Conservation (phyloP, 2,113 vertebrate species). For the Centropristis striata region DNA sequence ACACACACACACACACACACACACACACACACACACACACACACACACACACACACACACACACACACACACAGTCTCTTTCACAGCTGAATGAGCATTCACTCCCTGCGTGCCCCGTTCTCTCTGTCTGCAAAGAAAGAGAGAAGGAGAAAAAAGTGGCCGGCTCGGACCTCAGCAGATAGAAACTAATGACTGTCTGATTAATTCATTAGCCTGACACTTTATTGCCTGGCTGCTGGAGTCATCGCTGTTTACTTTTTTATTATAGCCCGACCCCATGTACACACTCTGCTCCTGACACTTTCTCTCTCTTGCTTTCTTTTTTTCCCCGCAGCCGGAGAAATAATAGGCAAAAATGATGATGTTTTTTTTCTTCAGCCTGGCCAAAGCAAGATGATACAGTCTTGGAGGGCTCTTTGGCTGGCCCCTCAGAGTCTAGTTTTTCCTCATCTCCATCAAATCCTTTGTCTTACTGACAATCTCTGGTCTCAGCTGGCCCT, state of each 20-base stretch:
- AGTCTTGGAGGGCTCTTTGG: slow-evolving; percentile 41
- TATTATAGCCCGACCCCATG: slow-evolving; percentile 48
- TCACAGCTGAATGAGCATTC: slow-evolving; percentile 79
- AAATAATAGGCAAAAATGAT: slow-evolving; percentile 31
- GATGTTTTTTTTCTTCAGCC: slow-evolving; percentile 35
- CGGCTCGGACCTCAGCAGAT: slow-evolving; percentile 59
- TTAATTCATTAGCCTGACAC: slow-evolving; percentile 84
- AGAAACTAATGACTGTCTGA: slow-evolving; percentile 83
- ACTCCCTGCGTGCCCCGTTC: slow-evolving; percentile 54
- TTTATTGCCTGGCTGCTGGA: slow-evolving; percentile 62
- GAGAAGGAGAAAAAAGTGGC: slow-evolving; percentile 29
- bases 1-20: slow-evolving; percentile 34
- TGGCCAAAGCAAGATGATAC: slow-evolving; percentile 21
- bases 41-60: slow-evolving; percentile 31
- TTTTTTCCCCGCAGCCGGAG: slow-evolving; percentile 19
- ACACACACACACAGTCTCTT: slow-evolving; percentile 41
- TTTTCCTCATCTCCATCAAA: slow-evolving; percentile 56
- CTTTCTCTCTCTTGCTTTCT: not conserved
- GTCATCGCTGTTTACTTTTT: slow-evolving; percentile 76
- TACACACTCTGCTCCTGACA: slow-evolving; percentile 24
- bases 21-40: slow-evolving; percentile 13
- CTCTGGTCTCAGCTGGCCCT: slow-evolving; percentile 39
- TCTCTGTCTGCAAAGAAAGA: slow-evolving; percentile 49
- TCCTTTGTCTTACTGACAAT: slow-evolving; percentile 47
- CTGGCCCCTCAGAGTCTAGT: slow-evolving; percentile 19